These are phyloP conservation scores for Rhipidura dahli DNA, from an alignment of 2,113 vertebrate genomes.

Conservation along the genomic window DNA sequence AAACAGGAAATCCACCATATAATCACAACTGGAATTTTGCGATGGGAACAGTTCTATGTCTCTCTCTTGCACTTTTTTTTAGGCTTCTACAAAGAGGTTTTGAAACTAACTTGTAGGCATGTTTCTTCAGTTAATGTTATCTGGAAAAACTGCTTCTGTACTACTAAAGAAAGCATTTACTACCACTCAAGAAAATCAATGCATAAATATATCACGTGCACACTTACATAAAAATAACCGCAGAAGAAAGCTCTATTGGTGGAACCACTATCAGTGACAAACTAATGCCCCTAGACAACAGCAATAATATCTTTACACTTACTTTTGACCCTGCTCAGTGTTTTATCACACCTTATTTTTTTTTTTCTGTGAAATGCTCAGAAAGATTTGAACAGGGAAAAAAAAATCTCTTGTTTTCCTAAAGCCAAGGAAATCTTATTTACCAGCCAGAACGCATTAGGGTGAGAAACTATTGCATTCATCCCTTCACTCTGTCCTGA, in stretches of 20 bases:
- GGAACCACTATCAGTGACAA: not conserved
- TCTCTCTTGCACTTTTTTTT: not conserved
- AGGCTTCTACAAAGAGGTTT: not conserved
- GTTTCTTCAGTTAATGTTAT: not conserved
- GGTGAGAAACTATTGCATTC: not conserved
- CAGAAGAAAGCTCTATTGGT: not conserved
- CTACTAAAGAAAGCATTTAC: not conserved
- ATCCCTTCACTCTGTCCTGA: not conserved
- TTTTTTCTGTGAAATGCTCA: not conserved
- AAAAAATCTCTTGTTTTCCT: not conserved
- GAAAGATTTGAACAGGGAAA: not conserved
- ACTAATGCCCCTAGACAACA: not conserved
- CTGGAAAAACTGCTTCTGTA: not conserved
- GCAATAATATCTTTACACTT: not conserved
- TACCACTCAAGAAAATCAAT: not conserved
- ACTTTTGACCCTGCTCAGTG: not conserved
- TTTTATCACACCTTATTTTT: not conserved
- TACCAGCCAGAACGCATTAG: not conserved
- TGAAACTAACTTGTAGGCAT: not conserved
- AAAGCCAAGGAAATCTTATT: not conserved
- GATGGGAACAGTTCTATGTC: not conserved
- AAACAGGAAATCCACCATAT: not conserved
- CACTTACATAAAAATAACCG: not conserved
- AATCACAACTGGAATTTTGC: not conserved
- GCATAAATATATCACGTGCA: not conserved